phyloP scores from a whole-genome alignment of 2,888 invertebrate genomes.

The Epirrhoe tristata region DNA sequence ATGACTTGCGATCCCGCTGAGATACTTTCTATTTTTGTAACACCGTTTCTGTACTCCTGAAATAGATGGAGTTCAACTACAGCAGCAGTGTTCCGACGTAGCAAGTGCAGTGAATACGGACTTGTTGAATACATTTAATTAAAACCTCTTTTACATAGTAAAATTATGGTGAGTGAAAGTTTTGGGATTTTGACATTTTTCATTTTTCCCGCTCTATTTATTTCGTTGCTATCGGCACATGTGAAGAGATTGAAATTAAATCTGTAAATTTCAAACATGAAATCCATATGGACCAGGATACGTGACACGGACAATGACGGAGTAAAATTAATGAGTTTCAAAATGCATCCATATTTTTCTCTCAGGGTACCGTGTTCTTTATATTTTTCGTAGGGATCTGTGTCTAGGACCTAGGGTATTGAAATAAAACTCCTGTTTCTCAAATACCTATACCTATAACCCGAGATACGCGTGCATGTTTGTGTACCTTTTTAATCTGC shows the following conservation, averaged over 20 bases:
- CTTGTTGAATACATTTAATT: slow-evolving; percentile 22
- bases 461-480: too few relatives aligned
- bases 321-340: slow-evolving; percentile 28
- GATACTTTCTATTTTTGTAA: slow-evolving; percentile 71
- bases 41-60: slow-evolving; percentile 71
- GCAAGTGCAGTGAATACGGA: slow-evolving; percentile 45
- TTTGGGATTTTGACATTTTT: slow-evolving; percentile 35
- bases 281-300: slow-evolving; percentile 69
- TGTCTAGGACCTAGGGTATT: too few relatives aligned
- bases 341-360: slow-evolving; percentile 25
- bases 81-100: slow-evolving; percentile 56
- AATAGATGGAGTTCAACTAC: slow-evolving; percentile 72
- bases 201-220: slow-evolving; percentile 2
- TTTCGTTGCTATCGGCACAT: neutral
- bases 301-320: slow-evolving; percentile 50
- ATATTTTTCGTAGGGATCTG: neutral
- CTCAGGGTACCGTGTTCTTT: slow-evolving; percentile 21
- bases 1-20: slow-evolving; percentile 56
- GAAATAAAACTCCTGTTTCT: too few relatives aligned
- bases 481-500: neutral
- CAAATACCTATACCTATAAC: too few relatives aligned
- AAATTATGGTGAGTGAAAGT: slow-evolving; percentile 54
- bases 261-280: slow-evolving; percentile 50
- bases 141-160: slow-evolving; percentile 26
- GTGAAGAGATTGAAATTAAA: neutral